Percentiles rank a stretch among this genome's conserved stretches.
Evolutionary conservation across 2,113 vertebrate species (phyloP).

Genomic region (Leucoraja erinaceus): DNA sequence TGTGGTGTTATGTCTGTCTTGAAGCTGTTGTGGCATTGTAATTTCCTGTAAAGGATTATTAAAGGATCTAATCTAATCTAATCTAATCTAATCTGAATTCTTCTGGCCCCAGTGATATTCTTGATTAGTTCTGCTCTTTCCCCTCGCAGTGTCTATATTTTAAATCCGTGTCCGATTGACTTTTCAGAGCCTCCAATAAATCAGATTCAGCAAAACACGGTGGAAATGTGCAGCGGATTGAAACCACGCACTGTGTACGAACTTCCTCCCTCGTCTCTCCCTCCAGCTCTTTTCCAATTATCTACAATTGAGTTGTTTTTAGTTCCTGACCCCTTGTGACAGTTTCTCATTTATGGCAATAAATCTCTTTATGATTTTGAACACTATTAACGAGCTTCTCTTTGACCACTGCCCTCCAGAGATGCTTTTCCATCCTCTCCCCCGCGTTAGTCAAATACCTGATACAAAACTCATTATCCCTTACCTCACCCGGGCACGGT

Average conservation of each 20-base stretch:
- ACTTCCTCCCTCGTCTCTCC: too few species aligned
- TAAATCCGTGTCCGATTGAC: not conserved
- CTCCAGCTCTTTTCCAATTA: not conserved
- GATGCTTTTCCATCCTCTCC: not conserved
- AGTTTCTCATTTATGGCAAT: not conserved
- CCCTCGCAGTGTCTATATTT: not conserved
- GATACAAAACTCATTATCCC: too few species aligned
- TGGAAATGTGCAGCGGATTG: not conserved
- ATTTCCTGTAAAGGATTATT: too few species aligned
- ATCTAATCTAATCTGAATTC: too few species aligned
- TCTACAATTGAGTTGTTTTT: too few species aligned
- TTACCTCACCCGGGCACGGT: too few species aligned
- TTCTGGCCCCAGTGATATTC: too few species aligned
- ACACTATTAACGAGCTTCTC: not conserved
- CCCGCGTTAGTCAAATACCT: not conserved
- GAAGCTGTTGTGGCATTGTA: too few species aligned
- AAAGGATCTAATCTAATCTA: too few species aligned
- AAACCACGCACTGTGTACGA: not conserved
- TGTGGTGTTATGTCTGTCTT: too few species aligned
- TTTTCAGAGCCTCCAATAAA: too few species aligned
- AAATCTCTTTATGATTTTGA: not conserved
- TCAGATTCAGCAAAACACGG: not conserved
- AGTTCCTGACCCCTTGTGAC: not conserved
- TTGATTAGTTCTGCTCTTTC: not conserved
- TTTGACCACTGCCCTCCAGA: not conserved